These are phyloP conservation scores for Acanthochromis polyacanthus DNA, from an alignment of 2,113 vertebrate genomes.

Conservation along the genomic window DNA sequence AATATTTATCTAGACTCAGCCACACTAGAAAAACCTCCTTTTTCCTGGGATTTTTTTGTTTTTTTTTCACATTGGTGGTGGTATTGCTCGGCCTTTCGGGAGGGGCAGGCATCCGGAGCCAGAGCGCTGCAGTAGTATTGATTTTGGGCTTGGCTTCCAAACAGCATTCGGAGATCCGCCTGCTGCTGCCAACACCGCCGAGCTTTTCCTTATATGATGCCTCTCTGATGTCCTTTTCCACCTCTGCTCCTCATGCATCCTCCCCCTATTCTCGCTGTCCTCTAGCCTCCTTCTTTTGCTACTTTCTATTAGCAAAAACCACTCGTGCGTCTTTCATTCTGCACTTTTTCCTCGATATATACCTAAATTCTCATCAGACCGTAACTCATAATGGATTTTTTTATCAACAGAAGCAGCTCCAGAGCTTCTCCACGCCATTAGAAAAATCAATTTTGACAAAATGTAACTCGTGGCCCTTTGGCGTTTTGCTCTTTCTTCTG, in stretches of 20 bases:
- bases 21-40: not conserved
- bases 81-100: slow-evolving; percentile 24
- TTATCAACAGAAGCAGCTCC: not conserved
- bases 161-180: slow-evolving; percentile 46
- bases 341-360: not conserved
- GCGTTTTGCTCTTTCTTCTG: not conserved
- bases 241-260: not conserved
- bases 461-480: slow-evolving; percentile 24
- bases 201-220: slow-evolving; percentile 42
- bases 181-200: slow-evolving; percentile 41
- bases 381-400: slow-evolving; percentile 1
- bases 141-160: slow-evolving; percentile 74
- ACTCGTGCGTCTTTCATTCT: not conserved
- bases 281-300: not conserved
- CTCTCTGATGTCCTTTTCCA: slow-evolving; percentile 23
- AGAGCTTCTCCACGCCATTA: too few relatives aligned
- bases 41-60: slow-evolving; percentile 8
- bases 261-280: not conserved
- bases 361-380: not conserved
- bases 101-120: slow-evolving; percentile 13
- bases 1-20: slow-evolving; percentile 45
- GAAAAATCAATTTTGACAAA: not conserved
- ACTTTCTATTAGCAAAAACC: not conserved
- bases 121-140: slow-evolving; percentile 72
- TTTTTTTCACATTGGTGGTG: slow-evolving; percentile 11